Percentiles rank a stretch among this genome's conserved stretches.
phyloP scores from a whole-genome alignment of 2,113 vertebrate species.

The Passer domesticus region DNA sequence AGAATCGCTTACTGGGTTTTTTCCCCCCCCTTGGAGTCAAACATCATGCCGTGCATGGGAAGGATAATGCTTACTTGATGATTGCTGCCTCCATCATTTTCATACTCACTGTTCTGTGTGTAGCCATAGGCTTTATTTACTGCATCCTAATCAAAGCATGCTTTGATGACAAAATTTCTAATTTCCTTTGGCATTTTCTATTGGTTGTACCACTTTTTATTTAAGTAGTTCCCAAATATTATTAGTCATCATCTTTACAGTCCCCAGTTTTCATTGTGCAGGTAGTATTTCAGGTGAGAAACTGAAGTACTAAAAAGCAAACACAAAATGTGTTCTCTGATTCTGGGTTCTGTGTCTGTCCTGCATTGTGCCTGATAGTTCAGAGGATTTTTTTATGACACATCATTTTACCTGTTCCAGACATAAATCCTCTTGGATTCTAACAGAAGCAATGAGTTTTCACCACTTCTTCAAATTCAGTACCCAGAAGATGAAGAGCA shows the following conservation, averaged over 20 bases:
- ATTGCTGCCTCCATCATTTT: not conserved
- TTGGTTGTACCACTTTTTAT: not conserved
- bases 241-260: not conserved
- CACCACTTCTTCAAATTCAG: not conserved
- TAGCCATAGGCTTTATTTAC: slow-evolving; percentile 13
- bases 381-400: not conserved
- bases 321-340: not conserved
- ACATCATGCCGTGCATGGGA: not conserved
- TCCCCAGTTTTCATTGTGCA: not conserved
- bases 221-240: not conserved
- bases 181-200: not conserved
- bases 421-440: not conserved
- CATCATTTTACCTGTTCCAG: not conserved
- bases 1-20: not conserved
- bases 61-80: not conserved
- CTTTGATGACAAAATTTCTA: not conserved
- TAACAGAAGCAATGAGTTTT: not conserved
- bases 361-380: not conserved
- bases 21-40: not conserved
- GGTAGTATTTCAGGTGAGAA: not conserved
- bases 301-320: not conserved
- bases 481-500: not conserved
- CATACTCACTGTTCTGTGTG: not conserved
- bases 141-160: not conserved
- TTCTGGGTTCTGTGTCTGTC: not conserved